Conservation (phyloP, 37 sponge, comb jelly and placozoan genomes). For the Spongia lamella region DNA sequence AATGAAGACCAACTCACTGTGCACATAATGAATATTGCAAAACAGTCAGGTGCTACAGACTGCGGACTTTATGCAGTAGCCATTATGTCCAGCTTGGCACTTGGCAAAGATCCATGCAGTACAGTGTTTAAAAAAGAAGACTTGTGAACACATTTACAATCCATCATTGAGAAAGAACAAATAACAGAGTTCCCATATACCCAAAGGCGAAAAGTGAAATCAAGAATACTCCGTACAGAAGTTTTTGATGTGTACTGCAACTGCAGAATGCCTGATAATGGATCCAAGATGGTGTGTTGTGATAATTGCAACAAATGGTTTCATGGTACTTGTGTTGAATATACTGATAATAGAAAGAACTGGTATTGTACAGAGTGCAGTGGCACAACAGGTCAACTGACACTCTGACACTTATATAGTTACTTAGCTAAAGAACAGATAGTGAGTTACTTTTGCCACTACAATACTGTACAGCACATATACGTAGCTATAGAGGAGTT, state of each 20-base stretch:
- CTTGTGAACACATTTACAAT: conserved; percentile 7
- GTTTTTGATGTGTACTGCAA: conserved; percentile 21
- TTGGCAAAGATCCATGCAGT: conserved; percentile 15
- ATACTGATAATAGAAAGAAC: not conserved
- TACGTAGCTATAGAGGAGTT: too few relatives aligned
- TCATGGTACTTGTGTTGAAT: conserved; percentile 26
- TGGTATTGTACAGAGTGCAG: conserved; percentile 6
- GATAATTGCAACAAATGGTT: conserved; percentile 38
- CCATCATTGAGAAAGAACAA: conserved; percentile 2
- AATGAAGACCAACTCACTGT: not conserved
- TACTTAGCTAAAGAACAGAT: too few relatives aligned
- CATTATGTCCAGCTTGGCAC: conserved; percentile 17
- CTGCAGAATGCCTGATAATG: conserved; percentile 49
- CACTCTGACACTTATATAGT: too few relatives aligned
- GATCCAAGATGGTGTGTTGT: conserved; percentile 28
- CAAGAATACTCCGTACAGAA: conserved; percentile 5
- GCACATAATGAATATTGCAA: conserved; percentile 34
- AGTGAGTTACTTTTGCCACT: too few relatives aligned
- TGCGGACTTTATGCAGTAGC: conserved; percentile 36
- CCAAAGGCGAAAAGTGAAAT: conserved; percentile 20
- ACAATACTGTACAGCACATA: too few relatives aligned
- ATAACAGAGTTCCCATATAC: conserved; percentile 12
- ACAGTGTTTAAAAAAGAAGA: conserved; percentile 17
- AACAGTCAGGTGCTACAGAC: conserved; percentile 31
- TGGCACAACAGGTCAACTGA: too few relatives aligned